Evolutionary conservation across 2,113 vertebrate species (phyloP).

Genomic region (Tringa solitaria): DNA sequence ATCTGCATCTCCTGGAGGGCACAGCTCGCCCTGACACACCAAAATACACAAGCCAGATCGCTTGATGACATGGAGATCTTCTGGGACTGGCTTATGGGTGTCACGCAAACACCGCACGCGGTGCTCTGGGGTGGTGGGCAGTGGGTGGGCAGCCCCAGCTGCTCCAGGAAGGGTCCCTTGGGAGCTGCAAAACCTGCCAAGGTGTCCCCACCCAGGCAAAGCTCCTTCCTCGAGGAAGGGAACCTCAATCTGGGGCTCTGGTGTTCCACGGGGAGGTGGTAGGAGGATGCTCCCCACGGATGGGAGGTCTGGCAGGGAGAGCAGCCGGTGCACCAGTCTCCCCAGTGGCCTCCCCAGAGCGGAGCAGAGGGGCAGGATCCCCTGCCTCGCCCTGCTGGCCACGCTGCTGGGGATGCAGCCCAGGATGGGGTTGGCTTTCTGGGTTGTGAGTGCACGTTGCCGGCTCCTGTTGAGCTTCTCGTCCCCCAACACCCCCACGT

Average conservation of each 20-base stretch:
- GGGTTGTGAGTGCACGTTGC: not conserved
- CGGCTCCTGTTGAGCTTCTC: not conserved
- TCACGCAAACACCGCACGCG: not conserved
- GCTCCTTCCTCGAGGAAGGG: no score
- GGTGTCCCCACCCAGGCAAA: not conserved
- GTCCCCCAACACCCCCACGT: not conserved
- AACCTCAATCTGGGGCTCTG: not conserved
- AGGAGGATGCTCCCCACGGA: not conserved
- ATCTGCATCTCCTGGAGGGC: not conserved
- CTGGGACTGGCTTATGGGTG: accelerated
- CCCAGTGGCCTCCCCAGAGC: not conserved
- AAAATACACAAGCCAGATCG: accelerated
- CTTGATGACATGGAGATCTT: no score
- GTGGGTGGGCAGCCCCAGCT: not conserved
- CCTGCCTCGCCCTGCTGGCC: not conserved
- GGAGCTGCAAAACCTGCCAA: not conserved
- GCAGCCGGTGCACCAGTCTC: not conserved
- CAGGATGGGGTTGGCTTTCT: not conserved
- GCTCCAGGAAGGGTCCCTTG: not conserved
- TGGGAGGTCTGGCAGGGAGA: no score
- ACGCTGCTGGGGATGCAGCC: not conserved
- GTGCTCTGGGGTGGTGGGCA: no score
- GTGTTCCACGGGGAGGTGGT: not conserved
- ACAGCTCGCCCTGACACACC: not conserved
- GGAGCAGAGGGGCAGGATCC: not conserved